Percentiles rank a stretch among this genome's conserved stretches.
Conservation (phyloP, 1,140 invertebrate genomes). For the Tenebrio molitor region DNA sequence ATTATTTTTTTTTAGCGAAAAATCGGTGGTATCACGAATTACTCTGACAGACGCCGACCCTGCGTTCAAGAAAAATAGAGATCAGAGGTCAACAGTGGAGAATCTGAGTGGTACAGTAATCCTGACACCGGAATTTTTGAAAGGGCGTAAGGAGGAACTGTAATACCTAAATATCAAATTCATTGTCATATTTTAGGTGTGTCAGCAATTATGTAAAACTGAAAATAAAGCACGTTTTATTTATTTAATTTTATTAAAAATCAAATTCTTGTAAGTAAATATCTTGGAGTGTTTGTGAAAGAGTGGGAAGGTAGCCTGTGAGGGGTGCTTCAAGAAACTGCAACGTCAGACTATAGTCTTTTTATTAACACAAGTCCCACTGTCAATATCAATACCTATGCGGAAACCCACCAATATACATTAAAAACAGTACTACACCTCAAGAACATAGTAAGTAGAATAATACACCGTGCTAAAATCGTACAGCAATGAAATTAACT, state of each 20-base stretch:
- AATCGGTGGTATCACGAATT: slow-evolving; percentile 63
- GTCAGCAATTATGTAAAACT: slow-evolving; percentile 5
- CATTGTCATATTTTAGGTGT: slow-evolving; percentile 11
- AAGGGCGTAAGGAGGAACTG: slow-evolving; percentile 53
- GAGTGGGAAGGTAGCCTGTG: background rate
- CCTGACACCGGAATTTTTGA: slow-evolving; percentile 60
- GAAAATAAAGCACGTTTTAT: no score
- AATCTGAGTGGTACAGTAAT: slow-evolving; percentile 64
- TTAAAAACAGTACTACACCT: slow-evolving; percentile 1
- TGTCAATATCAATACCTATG: slow-evolving; percentile 25
- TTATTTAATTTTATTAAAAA: no score
- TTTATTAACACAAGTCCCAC: slow-evolving; percentile 31
- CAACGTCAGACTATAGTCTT: background rate
- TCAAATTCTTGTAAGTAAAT: no score
- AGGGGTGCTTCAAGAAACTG: background rate
- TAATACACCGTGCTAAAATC: no score
- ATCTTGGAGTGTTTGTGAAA: background rate
- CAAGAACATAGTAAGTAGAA: background rate
- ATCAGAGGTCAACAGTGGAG: slow-evolving; percentile 58
- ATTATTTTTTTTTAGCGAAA: slow-evolving; percentile 47
- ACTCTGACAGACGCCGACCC: slow-evolving; percentile 68
- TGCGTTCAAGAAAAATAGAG: slow-evolving; percentile 55
- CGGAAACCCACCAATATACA: slow-evolving; percentile 20
- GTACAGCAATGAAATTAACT: no score
- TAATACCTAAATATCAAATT: slow-evolving; percentile 4